Conservation (phyloP, 2,113 vertebrate genomes). For the Phrynosoma platyrhinos region DNA sequence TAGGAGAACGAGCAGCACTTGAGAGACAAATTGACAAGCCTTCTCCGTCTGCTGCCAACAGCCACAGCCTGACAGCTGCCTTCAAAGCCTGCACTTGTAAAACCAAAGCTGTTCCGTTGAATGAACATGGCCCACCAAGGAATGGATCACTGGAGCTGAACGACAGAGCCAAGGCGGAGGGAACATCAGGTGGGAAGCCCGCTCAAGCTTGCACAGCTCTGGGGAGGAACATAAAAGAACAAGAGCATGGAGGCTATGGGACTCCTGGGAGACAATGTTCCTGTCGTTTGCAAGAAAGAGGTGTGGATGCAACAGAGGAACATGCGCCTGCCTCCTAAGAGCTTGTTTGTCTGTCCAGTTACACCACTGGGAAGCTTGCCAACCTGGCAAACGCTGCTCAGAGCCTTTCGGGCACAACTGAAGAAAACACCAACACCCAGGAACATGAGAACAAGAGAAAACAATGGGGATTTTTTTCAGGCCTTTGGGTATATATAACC, state of each 20-base stretch:
- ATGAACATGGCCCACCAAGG: neutral
- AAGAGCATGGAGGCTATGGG: neutral
- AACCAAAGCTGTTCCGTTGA: neutral
- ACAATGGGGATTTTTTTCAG: no score
- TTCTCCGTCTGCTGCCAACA: neutral
- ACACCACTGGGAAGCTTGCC: neutral
- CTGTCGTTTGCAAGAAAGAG: neutral
- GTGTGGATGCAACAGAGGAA: no score
- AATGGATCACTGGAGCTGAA: neutral
- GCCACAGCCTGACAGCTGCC: slow-evolving; percentile 8
- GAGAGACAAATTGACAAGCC: neutral
- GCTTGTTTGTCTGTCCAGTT: neutral
- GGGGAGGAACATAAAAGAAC: neutral
- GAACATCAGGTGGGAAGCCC: neutral
- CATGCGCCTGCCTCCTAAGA: neutral
- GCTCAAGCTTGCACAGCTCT: neutral
- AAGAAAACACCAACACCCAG: neutral
- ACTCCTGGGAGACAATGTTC: neutral
- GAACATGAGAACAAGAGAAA: neutral
- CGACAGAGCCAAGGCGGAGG: no score
- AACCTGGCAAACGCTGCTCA: neutral
- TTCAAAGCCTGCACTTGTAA: neutral
- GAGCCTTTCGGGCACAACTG: neutral
- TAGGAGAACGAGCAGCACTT: neutral
- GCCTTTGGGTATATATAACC: no score